Conservation (phyloP, 2,113 vertebrate genomes). For the Chinchilla lanigera region DNA sequence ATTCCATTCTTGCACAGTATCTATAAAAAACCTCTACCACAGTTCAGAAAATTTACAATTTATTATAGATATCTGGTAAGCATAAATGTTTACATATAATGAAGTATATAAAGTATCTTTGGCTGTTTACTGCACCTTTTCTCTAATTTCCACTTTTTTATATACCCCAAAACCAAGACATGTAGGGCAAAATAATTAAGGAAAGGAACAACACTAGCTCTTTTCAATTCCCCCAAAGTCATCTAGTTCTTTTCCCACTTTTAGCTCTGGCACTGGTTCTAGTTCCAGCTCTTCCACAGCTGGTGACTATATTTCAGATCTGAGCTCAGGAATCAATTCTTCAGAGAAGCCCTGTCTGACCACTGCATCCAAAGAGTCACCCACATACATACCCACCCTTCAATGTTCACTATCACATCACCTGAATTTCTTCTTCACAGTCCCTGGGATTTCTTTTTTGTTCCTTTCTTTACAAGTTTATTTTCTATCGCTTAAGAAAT, state of each 20-base stretch:
- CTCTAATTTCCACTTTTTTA: background rate
- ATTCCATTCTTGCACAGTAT: background rate
- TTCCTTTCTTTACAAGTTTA: background rate
- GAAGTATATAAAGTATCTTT: background rate
- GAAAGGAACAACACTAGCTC: background rate
- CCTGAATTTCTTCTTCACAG: background rate
- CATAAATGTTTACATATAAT: background rate
- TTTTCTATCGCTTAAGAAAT: background rate
- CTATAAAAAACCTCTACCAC: background rate
- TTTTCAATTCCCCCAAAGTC: background rate
- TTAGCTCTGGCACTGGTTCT: background rate
- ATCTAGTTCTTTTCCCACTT: background rate
- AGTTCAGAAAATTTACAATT: background rate
- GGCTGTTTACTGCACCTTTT: background rate
- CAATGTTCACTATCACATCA: background rate
- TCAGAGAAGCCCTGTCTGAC: background rate
- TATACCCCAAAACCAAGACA: background rate
- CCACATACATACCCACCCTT: background rate
- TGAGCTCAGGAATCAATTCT: background rate
- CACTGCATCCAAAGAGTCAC: background rate
- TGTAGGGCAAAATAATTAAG: background rate
- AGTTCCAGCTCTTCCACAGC: background rate
- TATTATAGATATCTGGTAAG: background rate
- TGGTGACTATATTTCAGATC: background rate
- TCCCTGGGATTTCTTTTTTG: background rate